Evolutionary conservation across 2,113 vertebrate species (phyloP), one percentile per base, ranked within the genome.

Genomic region (Labeo rohita): DNA sequence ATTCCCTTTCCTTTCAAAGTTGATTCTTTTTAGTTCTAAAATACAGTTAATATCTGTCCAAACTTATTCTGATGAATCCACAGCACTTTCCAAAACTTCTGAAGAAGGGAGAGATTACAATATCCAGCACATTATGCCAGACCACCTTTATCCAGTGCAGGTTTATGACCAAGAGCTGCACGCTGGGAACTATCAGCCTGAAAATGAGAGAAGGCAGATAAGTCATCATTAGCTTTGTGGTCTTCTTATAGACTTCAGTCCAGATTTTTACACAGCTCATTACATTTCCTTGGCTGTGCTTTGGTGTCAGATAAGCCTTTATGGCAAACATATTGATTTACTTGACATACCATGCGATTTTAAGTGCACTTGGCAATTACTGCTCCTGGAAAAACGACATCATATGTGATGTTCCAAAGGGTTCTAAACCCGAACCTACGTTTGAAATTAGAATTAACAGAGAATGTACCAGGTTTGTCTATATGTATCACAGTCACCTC

Each of bases 121-220:
- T 91, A 84, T 93, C 90, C 87, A 93, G 86, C 78, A 92, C 84
- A 80, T 87, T 92, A 85, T 77, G 85, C 93, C 92, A 94, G 73
- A 92, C 81, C 28, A 88, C 88, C 89, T 91, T 90, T 49, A 94
- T 87, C 90, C 91, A 92, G 80, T 84, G 85, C 92, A 94, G 92
- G 85, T 91, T 93, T 86, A 94, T 94, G 74, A 94, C 85, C 50
- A 89, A 88, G 65, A 94, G 86, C 92, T 92, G 91, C 52, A 93
- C 83, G 80, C 88, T 89, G 21, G 92, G 92, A 92, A 93, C 86
- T 77, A 93, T 92, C 82, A 93, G 49, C 92, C 93, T 94, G 79
- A 85, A 70, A 89, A 11, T 81, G 7, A 80, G 75, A 78, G 39
- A 85, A 39, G 47, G 15, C 28, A 87, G 23, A 63, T 8, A 45